Evolutionary conservation across 37 sponge, comb jelly and placozoan genomes (phyloP), one percentile per base, ranked within the genome.

Genomic region (Aplysina aerophoba): DNA sequence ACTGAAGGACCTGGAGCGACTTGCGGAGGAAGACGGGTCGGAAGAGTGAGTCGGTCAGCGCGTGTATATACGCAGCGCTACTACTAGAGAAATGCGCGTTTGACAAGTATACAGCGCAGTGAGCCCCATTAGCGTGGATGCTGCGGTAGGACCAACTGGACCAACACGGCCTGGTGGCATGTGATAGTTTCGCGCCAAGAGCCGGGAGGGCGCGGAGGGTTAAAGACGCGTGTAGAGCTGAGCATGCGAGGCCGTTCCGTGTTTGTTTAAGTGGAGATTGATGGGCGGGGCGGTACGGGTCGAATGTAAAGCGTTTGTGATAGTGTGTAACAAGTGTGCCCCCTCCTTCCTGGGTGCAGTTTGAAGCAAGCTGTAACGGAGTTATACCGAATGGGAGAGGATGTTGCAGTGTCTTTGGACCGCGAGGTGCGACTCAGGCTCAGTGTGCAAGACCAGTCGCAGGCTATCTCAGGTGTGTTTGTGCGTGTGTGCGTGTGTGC

Each of bases 401-500:
- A 0, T 25, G 14, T 75, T 24, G 78, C 78, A 53, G 44, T 40
- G 17, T 75, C 54, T 0, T 21, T 75, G 41, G 78, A 75, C 54
- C 31, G 25, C 25, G 78, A 75, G 78, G n/a, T 75, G 1, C 20
- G 78, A 11, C 16, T n/a, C 14, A 17, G 78, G 25, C 25, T 75
- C 24, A 75, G 54, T 40, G 15, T 75, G 6, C 78, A 75, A 11
- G 78, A 75, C 1, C 78, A 75, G 78, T 75, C 50, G 14, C 78
- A 75, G 21, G 78, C 44, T 4, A 75, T 54, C 17, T 75, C 78
- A 53, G 54, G 78, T 75, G 68, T 82, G 83, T 65, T 25, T 35
- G 66, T 82, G 67, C 22, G 83, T 65, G 44, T 63, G 65, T 41
- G 66, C 13, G 40, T 35, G 40, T 63, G 65, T 62, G 44, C 15